phyloP scores from a whole-genome alignment of 1,140 invertebrate species.

The Pseudomyrmex cubaensis region DNA sequence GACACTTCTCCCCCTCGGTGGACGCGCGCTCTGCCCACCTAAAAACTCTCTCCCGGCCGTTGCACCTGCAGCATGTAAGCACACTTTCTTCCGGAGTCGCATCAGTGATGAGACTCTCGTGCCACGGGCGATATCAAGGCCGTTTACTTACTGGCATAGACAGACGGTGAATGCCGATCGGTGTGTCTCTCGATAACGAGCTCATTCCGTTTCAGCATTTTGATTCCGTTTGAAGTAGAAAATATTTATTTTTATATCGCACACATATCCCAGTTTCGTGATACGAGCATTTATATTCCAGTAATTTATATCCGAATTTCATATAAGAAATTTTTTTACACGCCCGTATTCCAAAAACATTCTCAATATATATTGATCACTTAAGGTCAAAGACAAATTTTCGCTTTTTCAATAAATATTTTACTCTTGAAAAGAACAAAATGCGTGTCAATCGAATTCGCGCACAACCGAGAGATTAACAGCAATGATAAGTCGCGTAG shows the following conservation, averaged over 20 bases:
- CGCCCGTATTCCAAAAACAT: too few relatives aligned
- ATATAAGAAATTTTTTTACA: too few relatives aligned
- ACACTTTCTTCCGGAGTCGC: slow-evolving; percentile 74
- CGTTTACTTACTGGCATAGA: slow-evolving; percentile 42
- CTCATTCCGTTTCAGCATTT: not conserved
- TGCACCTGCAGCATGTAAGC: slow-evolving; percentile 57
- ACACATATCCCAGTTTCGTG: too few relatives aligned
- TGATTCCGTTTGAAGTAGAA: too few relatives aligned
- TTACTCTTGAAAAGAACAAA: not conserved
- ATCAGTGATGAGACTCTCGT: slow-evolving; percentile 40
- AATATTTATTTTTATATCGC: too few relatives aligned
- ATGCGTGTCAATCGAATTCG: not conserved
- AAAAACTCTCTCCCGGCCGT: slow-evolving; percentile 73
- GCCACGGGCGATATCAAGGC: slow-evolving; percentile 51
- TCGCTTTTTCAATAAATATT: not conserved
- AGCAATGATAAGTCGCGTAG: slow-evolving; percentile 2
- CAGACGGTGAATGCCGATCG: not conserved
- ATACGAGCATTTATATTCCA: too few relatives aligned
- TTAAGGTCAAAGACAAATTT: not conserved
- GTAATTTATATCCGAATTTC: too few relatives aligned
- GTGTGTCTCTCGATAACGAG: not conserved
- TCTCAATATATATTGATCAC: not conserved
- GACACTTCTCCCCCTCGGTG: too few relatives aligned
- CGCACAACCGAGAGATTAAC: not conserved
- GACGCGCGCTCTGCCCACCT: slow-evolving; percentile 29